phyloP scores from a whole-genome alignment of 2,797 vertebrate genomes.

The Phyllotis vaccarum region DNA sequence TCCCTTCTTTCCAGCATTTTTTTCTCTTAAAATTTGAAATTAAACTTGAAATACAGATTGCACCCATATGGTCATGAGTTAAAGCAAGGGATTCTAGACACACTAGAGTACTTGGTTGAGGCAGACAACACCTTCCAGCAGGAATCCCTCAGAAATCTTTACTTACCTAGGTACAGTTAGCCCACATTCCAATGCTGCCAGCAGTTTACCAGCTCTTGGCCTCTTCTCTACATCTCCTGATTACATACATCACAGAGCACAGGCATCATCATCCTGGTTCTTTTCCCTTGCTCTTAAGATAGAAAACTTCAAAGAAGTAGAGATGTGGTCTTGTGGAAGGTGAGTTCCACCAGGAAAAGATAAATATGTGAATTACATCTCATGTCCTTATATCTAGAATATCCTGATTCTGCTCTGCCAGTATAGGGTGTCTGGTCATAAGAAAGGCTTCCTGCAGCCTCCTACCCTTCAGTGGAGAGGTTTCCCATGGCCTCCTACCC shows the following conservation, averaged over 20 bases:
- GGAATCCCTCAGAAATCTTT: fast-evolving
- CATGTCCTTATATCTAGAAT: fast-evolving
- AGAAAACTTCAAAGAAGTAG: neutral
- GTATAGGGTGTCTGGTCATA: no score
- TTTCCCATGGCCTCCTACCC: neutral
- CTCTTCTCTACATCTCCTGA: neutral
- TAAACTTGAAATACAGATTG: neutral
- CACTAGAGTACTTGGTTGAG: no score
- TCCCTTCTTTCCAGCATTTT: neutral
- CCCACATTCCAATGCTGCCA: neutral
- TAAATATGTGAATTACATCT: neutral
- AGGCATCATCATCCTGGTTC: neutral
- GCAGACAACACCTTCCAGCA: neutral
- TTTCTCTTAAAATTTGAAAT: neutral
- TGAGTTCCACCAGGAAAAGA: neutral
- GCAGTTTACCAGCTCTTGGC: no score
- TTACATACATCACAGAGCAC: no score
- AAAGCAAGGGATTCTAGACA: neutral
- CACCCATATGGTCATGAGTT: no score
- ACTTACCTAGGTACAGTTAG: neutral
- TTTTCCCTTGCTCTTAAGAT: neutral
- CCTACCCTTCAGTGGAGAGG: neutral
- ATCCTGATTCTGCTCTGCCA: neutral
- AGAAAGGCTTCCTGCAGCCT: neutral
- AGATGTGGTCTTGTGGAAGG: neutral